phyloP scores from a whole-genome alignment of 1,140 invertebrate species.

The Bombus balteatus region DNA sequence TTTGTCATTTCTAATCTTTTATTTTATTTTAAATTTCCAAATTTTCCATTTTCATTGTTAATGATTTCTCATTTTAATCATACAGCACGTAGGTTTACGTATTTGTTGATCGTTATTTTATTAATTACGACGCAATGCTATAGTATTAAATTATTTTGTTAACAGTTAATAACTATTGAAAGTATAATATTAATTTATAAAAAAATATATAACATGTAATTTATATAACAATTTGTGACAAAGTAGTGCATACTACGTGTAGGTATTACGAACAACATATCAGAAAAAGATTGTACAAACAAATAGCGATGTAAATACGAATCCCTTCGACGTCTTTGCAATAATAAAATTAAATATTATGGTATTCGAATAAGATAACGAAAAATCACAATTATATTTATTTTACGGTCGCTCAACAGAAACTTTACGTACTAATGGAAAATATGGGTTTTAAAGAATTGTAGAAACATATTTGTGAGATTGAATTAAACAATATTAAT shows the following conservation, averaged over 20 bases:
- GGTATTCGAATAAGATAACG: neutral
- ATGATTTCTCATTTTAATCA: neutral
- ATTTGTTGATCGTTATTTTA: neutral
- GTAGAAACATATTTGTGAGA: no score
- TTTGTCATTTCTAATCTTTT: neutral
- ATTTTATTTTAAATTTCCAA: neutral
- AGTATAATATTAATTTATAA: neutral
- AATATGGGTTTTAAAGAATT: no score
- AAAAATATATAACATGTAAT: neutral
- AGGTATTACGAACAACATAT: no score
- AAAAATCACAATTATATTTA: neutral
- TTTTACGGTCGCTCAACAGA: neutral
- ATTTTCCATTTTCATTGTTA: neutral
- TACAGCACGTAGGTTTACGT: neutral
- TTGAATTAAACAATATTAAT: neutral
- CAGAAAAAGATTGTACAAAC: neutral
- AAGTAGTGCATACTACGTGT: neutral
- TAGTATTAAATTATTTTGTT: neutral
- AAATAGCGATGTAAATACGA: neutral
- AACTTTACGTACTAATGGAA: no score
- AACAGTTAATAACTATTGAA: neutral
- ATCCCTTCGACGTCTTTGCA: neutral
- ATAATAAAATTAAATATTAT: neutral
- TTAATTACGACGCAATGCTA: neutral
- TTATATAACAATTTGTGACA: neutral